A percentile compares a stretch with the other conserved stretches of the same genome.
These are phyloP conservation scores for Recurvirostra avosetta DNA, from an alignment of 2,113 vertebrate genomes.

Conservation along the genomic window DNA sequence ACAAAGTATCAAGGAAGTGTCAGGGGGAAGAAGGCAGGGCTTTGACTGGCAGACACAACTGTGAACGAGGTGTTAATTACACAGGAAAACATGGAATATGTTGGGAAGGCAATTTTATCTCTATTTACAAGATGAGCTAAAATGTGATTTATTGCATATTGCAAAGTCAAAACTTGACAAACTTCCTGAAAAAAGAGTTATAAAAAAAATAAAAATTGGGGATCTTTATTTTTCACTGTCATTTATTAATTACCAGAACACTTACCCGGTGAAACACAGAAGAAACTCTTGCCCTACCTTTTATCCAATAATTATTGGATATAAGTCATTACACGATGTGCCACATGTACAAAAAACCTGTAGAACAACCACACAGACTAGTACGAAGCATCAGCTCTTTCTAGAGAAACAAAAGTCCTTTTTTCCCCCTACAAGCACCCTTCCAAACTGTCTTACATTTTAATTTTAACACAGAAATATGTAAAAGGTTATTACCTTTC, in stretches of 20 bases:
- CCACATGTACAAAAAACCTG: background rate
- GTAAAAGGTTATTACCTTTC: background rate
- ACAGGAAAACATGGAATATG: conserved; percentile 69
- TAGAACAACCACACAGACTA: background rate
- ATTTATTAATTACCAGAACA: background rate
- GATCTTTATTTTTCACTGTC: background rate
- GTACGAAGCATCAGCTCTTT: background rate
- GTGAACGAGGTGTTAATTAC: conserved; percentile 75
- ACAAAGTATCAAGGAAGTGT: conserved; percentile 70
- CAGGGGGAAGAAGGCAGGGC: conserved; percentile 38
- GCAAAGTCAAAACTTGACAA: background rate
- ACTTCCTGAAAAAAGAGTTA: background rate
- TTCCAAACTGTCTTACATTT: background rate
- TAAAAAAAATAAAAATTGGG: background rate
- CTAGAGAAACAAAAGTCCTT: background rate
- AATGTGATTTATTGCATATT: conserved; percentile 55
- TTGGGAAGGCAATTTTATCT: conserved; percentile 54
- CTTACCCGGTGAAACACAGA: background rate
- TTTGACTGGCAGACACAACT: conserved; percentile 73
- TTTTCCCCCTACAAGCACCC: background rate
- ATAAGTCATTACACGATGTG: background rate
- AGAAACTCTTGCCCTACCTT: background rate
- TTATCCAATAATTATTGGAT: background rate
- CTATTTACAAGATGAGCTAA: conserved; percentile 60
- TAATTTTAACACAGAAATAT: background rate